These are phyloP conservation scores for Probaryconus sp. DNA, from an alignment of 1,140 invertebrate species.

Conservation along the genomic window DNA sequence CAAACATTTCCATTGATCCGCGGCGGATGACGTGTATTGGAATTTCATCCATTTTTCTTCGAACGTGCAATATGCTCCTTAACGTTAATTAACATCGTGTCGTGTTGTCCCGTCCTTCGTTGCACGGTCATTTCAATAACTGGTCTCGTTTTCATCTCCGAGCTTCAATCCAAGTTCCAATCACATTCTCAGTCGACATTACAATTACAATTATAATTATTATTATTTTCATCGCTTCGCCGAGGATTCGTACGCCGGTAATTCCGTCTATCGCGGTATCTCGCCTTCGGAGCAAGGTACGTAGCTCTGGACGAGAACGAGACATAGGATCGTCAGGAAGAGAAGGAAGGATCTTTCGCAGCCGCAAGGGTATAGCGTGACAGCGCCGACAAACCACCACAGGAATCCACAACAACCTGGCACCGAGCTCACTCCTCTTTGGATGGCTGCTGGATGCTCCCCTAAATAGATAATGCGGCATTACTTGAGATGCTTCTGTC, in stretches of 20 bases:
- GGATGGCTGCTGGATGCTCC: conserved; percentile 76
- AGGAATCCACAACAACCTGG: conserved; percentile 74
- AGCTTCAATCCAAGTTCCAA: conserved; percentile 36
- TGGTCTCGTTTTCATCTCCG: conserved; percentile 40
- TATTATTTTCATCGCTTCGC: conserved; percentile 45
- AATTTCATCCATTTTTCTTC: too few relatives aligned
- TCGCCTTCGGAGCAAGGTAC: conserved; percentile 63
- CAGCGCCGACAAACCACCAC: conserved; percentile 75
- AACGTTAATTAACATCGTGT: conserved; percentile 43
- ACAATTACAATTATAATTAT: too few relatives aligned
- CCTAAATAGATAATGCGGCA: conserved; percentile 63
- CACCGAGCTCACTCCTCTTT: conserved; percentile 75
- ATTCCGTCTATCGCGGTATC: conserved; percentile 70
- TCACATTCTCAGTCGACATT: conserved; percentile 34
- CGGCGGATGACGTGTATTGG: too few relatives aligned
- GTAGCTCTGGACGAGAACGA: conserved; percentile 71
- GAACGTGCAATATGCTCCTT: conserved; percentile 17
- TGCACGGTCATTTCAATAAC: conserved; percentile 44
- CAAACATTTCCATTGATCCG: too few relatives aligned
- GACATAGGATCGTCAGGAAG: conserved; percentile 69
- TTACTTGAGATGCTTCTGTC: conserved; percentile 32
- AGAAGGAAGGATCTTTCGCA: conserved; percentile 71
- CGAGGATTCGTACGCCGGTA: conserved; percentile 29
- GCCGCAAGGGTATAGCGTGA: conserved; percentile 73
- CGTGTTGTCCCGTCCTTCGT: conserved; percentile 57